phyloP scores from a whole-genome alignment of 2,888 invertebrate species.

The Notodonta ziczac region DNA sequence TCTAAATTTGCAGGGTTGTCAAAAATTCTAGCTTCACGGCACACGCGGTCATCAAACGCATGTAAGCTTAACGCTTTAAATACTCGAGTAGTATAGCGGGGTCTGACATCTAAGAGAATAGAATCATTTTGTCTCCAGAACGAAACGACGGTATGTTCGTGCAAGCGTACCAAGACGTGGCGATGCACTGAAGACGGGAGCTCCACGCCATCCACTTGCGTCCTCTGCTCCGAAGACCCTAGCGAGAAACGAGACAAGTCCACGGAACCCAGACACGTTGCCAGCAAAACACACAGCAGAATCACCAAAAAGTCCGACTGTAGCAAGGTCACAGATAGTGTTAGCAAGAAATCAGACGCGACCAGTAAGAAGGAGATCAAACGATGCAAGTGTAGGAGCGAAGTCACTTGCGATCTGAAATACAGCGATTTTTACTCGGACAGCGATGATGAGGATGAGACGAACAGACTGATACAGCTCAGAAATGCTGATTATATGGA shows the following conservation, averaged over 20 bases:
- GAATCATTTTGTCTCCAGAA: conserved; percentile 68
- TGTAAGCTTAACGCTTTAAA: conserved; percentile 31
- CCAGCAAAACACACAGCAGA: conserved; percentile 50
- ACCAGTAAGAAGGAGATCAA: conserved; percentile 54
- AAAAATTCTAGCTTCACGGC: neutral
- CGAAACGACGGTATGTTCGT: conserved; percentile 61
- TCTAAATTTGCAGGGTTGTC: conserved; percentile 5
- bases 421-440: conserved; percentile 65
- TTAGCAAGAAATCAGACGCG: conserved; percentile 52
- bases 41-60: conserved; percentile 15
- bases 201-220: conserved; percentile 72
- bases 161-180: conserved; percentile 59
- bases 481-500: conserved; percentile 68
- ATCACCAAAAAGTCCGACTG: conserved; percentile 47
- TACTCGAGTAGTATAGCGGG: conserved; percentile 42
- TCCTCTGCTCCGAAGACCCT: conserved; percentile 63
- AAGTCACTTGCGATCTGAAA: conserved; percentile 58
- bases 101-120: conserved; percentile 44
- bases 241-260: conserved; percentile 54
- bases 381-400: conserved; percentile 47
- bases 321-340: conserved; percentile 48
- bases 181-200: conserved; percentile 54
- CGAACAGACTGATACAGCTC: conserved; percentile 65
- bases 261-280: conserved; percentile 34
- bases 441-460: conserved; percentile 68